phyloP scores from a whole-genome alignment of 2,888 invertebrate genomes.

The Ctenicera cuprea region DNA sequence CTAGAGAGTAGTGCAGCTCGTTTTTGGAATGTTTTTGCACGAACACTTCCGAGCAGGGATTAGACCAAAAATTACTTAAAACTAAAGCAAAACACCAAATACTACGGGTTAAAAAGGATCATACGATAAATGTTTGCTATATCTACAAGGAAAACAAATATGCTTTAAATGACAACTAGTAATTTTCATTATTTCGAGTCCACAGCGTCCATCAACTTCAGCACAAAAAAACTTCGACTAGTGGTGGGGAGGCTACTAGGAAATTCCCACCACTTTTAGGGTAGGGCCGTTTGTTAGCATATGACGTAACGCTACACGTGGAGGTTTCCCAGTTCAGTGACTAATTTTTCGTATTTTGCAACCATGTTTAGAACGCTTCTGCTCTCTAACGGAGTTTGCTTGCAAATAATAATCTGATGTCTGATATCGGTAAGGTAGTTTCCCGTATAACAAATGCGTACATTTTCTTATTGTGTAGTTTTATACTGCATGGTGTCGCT shows the following conservation, averaged over 20 bases:
- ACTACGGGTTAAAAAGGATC: neutral
- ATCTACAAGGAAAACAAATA: neutral
- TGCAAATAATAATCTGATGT: too few relatives aligned
- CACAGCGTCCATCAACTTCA: neutral
- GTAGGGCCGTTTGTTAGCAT: constrained; percentile 48
- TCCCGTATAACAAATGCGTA: too few relatives aligned
- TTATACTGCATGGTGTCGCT: too few relatives aligned
- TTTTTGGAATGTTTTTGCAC: constrained; percentile 40
- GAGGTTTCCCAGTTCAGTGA: constrained; percentile 51
- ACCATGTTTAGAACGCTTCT: neutral
- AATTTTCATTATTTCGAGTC: neutral
- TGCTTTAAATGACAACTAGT: constrained; percentile 25
- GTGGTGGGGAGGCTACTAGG: constrained; percentile 33
- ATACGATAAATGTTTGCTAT: neutral
- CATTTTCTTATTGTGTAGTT: too few relatives aligned
- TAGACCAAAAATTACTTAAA: constrained; percentile 34
- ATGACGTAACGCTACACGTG: constrained; percentile 54
- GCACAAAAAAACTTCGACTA: constrained; percentile 2
- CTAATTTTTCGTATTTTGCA: constrained; percentile 44
- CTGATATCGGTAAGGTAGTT: too few relatives aligned
- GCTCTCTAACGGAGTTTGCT: neutral
- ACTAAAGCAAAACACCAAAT: constrained; percentile 26
- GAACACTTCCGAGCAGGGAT: constrained; percentile 41
- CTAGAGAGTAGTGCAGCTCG: constrained; percentile 45
- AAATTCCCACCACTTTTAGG: constrained; percentile 50